Evolutionary conservation across 2,797 vertebrate genomes (phyloP).

Genomic region (Lepus oiostolus): DNA sequence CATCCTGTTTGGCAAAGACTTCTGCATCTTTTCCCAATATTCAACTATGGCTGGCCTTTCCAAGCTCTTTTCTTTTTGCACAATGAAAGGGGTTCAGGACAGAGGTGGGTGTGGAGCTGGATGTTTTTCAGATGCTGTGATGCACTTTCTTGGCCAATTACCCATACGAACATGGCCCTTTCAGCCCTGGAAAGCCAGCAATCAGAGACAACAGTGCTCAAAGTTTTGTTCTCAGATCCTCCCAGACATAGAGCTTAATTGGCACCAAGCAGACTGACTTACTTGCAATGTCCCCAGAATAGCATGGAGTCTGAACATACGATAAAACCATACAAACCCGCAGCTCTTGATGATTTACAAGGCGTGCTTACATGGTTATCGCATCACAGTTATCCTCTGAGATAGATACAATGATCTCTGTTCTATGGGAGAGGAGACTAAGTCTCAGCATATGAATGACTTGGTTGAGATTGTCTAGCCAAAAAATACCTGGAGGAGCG

Average conservation of each 20-base stretch:
- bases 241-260: background rate
- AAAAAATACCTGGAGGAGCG: background rate
- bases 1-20: background rate
- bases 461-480: background rate
- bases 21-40: background rate
- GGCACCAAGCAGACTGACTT: background rate
- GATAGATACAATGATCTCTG: background rate
- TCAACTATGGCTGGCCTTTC: background rate
- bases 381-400: background rate
- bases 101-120: background rate
- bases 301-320: too few species aligned
- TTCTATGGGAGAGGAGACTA: background rate
- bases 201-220: background rate
- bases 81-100: background rate
- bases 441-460: background rate
- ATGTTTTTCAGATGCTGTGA: background rate
- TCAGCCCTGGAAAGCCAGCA: background rate
- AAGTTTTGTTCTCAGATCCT: background rate
- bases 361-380: background rate
- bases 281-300: background rate
- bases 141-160: background rate
- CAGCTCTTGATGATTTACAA: background rate
- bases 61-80: background rate
- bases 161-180: background rate
- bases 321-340: too few species aligned